Evolutionary conservation across 2,113 vertebrate species (phyloP), one percentile per base, ranked within the genome.

Genomic region (Psephotus haematonotus): DNA sequence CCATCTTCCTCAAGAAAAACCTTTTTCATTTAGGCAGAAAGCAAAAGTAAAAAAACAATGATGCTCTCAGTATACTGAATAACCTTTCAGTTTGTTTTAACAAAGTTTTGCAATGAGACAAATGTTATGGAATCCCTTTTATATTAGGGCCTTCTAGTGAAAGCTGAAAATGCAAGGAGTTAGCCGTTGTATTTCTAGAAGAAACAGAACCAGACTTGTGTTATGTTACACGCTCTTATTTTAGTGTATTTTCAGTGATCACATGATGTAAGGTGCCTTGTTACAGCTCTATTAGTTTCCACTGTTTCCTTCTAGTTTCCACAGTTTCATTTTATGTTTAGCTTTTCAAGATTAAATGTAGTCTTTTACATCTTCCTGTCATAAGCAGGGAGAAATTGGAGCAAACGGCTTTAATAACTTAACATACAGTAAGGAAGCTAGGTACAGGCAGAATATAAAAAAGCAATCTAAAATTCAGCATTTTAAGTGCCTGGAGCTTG

Each of bases 381-480:
- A 81, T 93, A 96, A 96, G 93, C 91, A 85, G 81, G 71, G 76
- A 94, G 78, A 98, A 97, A 98, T 97, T 95, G 94, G 92, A 98
- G 84, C 93, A 98, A 97, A 94, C 95, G 97, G 57, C 77, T 98
- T 97, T 97, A 98, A 98, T 97, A 97, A 97, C 94, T 97, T 96
- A 96, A 96, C 85, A 82, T 95, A 92, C 59, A 92, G 80, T 91
- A 92, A 90, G 86, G 70, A 96, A 97, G 89, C 64, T 35, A 91
- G 69, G 78, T 88, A 92, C 44, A 92, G 67, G 69, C 86, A 96
- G 96, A 96, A 91, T 97, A 96, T 97, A 94, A 97, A 98, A 98
- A 96, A 84, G 78, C 91, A 95, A 97, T 97, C 97, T 96, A 96
- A 98, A 97, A 97, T 97, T 97, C 95, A 96, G 93, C 93, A 97